These are phyloP conservation scores for Triops longicaudatus DNA, from an alignment of 1,140 invertebrate genomes.

Conservation along the genomic window DNA sequence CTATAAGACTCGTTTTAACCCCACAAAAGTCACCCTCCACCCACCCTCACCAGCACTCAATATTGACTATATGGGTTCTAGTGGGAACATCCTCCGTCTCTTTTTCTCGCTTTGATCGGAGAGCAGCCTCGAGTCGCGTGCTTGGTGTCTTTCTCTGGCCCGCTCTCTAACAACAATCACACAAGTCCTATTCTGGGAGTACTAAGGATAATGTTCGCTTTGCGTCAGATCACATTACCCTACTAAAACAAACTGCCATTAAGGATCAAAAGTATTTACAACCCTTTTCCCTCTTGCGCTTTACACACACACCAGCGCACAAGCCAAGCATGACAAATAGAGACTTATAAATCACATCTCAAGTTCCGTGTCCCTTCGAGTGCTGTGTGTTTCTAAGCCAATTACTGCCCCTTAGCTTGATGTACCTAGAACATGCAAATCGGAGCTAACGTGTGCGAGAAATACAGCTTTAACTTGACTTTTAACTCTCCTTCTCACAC, in stretches of 20 bases:
- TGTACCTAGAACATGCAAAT: not conserved
- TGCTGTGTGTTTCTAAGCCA: not conserved
- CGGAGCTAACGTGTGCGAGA: not conserved
- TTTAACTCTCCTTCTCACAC: no score
- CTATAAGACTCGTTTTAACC: not conserved
- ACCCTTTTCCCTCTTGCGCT: not conserved
- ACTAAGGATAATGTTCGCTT: slow-evolving; percentile 15
- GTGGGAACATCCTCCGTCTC: slow-evolving; percentile 6
- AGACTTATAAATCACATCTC: not conserved
- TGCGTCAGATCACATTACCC: not conserved
- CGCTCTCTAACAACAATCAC: not conserved
- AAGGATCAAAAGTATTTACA: not conserved
- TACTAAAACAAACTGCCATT: slow-evolving; percentile 1
- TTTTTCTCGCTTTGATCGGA: not conserved
- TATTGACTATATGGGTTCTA: slow-evolving; percentile 7
- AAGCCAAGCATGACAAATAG: not conserved
- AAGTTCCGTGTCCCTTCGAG: not conserved
- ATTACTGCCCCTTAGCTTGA: not conserved
- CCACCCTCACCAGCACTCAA: not conserved
- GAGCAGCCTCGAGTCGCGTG: not conserved
- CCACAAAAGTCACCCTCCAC: not conserved
- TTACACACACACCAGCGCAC: not conserved
- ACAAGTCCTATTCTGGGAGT: not conserved
- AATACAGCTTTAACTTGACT: no score
- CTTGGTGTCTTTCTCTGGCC: not conserved